Base-by-base conservation (phyloP, 1,140 invertebrate genomes). In the Palaemon carinicauda region DNA sequence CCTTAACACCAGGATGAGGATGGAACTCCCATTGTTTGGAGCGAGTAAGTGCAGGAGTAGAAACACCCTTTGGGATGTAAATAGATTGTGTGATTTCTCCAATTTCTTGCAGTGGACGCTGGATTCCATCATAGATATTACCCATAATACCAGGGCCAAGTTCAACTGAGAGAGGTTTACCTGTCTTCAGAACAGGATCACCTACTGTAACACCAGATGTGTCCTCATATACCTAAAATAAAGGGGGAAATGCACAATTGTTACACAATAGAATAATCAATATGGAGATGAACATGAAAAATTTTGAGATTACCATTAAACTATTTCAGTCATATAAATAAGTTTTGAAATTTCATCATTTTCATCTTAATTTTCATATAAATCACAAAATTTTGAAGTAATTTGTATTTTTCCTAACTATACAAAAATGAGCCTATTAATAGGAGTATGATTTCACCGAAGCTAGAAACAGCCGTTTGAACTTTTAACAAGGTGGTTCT, bases 121-220 rank as follows among this genome's bases (percentile, higher is more conserved):
- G 99, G 91, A 99, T 99, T 94, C 94, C 94, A 93, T 99, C 99
- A 93, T 99, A 99, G 93, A 99, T 99, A 91, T 96, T 98, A 87
- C 97, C 97, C 94, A 99, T 96, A 92, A 99, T 99, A 91, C 99
- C 99, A 73, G 98, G 99, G n/a, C 98, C 99, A 31, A 99, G 93
- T 91, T 99, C 98, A 21, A 99, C 98, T 0, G 98, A 99, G 4
- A 99, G 92, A 0, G 98, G 98, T 92, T 99, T 99, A 27, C 98
- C 98, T 1, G 98, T 99, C 91, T 98, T 94, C 81, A 99, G 92
- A 3, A 99, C 98, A 21, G 99, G 99, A 93, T 99, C 99, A 52
- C 99, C 99, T 10, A 99, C 98, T 51, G 99, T 99, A 3, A 99
- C 98, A 91, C 98, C 98, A 78, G 98, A 99, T 71, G 99, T 99